These are phyloP conservation scores for Drosophila colorata DNA, from an alignment of 2,888 invertebrate species.

Conservation along the genomic window DNA sequence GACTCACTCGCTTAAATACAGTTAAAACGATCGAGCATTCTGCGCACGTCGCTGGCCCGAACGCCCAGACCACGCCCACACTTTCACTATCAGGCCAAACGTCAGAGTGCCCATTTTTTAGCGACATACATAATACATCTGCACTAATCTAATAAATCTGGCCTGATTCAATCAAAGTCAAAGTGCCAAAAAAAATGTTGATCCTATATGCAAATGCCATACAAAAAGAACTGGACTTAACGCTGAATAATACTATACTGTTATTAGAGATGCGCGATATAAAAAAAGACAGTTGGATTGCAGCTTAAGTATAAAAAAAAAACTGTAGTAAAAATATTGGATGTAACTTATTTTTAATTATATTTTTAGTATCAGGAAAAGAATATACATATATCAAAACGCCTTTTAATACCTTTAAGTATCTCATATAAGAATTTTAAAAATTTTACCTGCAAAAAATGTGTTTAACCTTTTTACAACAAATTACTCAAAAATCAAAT, in stretches of 20 bases:
- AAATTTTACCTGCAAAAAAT: not conserved
- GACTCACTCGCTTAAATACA: conserved; percentile 4
- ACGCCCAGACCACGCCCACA: conserved; percentile 27
- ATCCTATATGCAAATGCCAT: conserved; percentile 17
- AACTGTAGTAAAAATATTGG: no score
- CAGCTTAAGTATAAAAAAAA: not conserved
- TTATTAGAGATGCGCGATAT: conserved; percentile 6
- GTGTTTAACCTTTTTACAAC: not conserved
- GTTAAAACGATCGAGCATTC: conserved; percentile 10
- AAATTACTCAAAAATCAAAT: not conserved
- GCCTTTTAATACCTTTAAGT: not conserved
- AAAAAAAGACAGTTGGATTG: not conserved
- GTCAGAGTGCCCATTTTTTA: conserved; percentile 17
- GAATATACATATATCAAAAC: not conserved
- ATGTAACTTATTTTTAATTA: no score
- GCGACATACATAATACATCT: no score
- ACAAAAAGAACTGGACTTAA: conserved; percentile 10
- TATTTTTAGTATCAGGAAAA: not conserved
- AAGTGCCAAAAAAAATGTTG: conserved; percentile 25
- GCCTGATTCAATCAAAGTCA: conserved; percentile 46
- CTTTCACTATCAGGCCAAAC: conserved; percentile 38
- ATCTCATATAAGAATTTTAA: not conserved
- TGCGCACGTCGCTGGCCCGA: conserved; percentile 15
- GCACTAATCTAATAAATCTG: conserved; percentile 49
- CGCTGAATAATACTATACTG: conserved; percentile 3